phyloP scores from a whole-genome alignment of 2,888 invertebrate genomes.

The Lomographa bimaculata region DNA sequence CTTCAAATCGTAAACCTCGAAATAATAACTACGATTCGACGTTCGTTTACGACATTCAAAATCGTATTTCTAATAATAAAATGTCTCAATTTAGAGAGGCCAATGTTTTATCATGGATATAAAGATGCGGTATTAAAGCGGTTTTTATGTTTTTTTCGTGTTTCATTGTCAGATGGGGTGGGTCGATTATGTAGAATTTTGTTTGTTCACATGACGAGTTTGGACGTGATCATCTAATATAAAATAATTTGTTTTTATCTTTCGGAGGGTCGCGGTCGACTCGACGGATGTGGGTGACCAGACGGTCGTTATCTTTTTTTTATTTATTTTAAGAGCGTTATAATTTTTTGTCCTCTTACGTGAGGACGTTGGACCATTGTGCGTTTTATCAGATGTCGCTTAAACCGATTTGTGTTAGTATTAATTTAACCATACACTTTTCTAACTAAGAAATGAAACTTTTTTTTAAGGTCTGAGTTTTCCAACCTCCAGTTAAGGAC shows the following conservation, averaged over 20 bases:
- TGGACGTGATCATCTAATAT: constrained; percentile 55
- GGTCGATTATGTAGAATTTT: constrained; percentile 41
- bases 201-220: constrained; percentile 40
- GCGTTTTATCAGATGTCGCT: constrained; percentile 15
- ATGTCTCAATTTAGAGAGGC: constrained; percentile 76
- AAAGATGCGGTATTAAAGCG: constrained; percentile 66
- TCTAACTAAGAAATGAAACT: too few relatives aligned
- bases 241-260: constrained; percentile 21
- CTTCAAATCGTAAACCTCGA: constrained; percentile 68
- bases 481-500: too few relatives aligned
- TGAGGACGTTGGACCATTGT: constrained; percentile 13
- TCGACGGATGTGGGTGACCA: constrained; percentile 13
- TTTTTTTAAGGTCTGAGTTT: too few relatives aligned
- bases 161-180: constrained; percentile 58
- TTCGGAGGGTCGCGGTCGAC: constrained; percentile 5
- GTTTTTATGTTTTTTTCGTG: constrained; percentile 48
- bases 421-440: too few relatives aligned
- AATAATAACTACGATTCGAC: constrained; percentile 69
- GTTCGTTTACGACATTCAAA: constrained; percentile 76
- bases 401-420: constrained; percentile 3
- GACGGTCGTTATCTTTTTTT: constrained; percentile 14
- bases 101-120: constrained; percentile 73
- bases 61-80: constrained; percentile 82
- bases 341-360: constrained; percentile 10
- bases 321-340: constrained; percentile 10